phyloP scores from a whole-genome alignment of 1,140 invertebrate genomes.

The Dreissena polymorpha region DNA sequence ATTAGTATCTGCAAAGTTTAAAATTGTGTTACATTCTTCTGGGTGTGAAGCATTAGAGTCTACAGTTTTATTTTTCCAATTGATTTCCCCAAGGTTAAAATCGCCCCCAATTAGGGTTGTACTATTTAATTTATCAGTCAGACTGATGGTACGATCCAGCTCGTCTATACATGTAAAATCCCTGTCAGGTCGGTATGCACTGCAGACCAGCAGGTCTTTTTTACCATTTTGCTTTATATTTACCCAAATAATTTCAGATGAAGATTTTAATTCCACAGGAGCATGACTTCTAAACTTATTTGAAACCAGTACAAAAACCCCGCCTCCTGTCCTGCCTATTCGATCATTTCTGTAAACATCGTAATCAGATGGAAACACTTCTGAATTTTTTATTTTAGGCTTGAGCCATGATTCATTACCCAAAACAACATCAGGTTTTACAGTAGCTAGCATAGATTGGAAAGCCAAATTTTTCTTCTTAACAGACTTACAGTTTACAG shows the following conservation, averaged over 20 bases:
- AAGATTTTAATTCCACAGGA: not conserved
- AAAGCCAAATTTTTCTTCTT: constrained; percentile 16
- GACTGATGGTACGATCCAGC: constrained; percentile 7
- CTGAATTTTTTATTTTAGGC: constrained; percentile 21
- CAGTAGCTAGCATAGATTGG: constrained; percentile 2
- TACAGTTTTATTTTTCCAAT: constrained; percentile 7
- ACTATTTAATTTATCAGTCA: constrained; percentile 11
- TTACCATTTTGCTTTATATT: constrained; percentile 10
- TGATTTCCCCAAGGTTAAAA: constrained; percentile 10
- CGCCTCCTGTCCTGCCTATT: constrained; percentile 16
- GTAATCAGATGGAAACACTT: constrained; percentile 11
- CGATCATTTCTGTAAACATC: not conserved
- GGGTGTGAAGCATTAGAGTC: not conserved
- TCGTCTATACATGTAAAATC: constrained; percentile 24
- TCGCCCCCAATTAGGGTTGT: constrained; percentile 11
- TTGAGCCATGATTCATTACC: constrained; percentile 25
- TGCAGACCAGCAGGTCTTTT: constrained; percentile 16
- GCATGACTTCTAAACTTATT: constrained; percentile 11
- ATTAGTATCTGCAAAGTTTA: constrained; percentile 8
- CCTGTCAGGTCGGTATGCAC: constrained; percentile 7
- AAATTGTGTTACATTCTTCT: constrained; percentile 27
- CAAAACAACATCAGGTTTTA: constrained; percentile 18
- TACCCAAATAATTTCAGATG: constrained; percentile 19
- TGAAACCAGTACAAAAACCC: not conserved
- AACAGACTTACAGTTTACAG: constrained; percentile 15